A percentile compares a stretch with the other conserved stretches of the same genome.
Conservation (phyloP, 2,113 vertebrate genomes). For the Riparia riparia region DNA sequence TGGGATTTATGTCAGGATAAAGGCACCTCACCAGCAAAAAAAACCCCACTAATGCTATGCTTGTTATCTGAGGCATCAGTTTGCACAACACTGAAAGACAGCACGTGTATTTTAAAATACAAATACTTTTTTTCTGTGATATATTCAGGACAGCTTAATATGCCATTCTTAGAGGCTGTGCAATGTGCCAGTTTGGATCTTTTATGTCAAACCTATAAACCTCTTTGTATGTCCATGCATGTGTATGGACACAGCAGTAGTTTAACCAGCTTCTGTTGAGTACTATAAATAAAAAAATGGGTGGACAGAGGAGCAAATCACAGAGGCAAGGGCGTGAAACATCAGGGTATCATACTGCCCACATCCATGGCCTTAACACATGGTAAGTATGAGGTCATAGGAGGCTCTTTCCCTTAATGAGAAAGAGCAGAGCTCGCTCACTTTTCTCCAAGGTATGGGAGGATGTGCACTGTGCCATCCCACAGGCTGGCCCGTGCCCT, state of each 20-base stretch:
- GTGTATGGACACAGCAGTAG: neutral
- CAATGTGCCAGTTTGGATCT: fast-evolving
- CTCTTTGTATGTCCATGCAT: fast-evolving
- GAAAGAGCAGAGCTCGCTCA: neutral
- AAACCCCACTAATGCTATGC: fast-evolving
- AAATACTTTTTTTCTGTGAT: neutral
- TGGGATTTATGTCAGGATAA: neutral
- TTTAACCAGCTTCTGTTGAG: neutral
- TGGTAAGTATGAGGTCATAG: neutral
- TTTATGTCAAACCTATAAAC: neutral
- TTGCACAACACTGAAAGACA: neutral
- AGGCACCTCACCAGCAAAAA: neutral
- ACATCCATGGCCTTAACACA: neutral
- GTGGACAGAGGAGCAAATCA: neutral
- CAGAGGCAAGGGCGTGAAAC: neutral
- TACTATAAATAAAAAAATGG: neutral
- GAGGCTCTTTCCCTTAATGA: neutral
- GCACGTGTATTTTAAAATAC: neutral
- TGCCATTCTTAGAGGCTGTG: neutral
- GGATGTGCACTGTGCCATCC: fast-evolving
- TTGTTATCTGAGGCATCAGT: neutral
- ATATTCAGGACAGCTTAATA: neutral
- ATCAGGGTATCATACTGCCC: neutral
- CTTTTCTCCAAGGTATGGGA: fast-evolving
- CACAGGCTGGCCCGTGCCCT: fast-evolving